A percentile compares a stretch with the other conserved stretches of the same genome.
These are phyloP conservation scores for Jordanella pulchra DNA, from an alignment of 2,797 vertebrate species.

Conservation along the genomic window DNA sequence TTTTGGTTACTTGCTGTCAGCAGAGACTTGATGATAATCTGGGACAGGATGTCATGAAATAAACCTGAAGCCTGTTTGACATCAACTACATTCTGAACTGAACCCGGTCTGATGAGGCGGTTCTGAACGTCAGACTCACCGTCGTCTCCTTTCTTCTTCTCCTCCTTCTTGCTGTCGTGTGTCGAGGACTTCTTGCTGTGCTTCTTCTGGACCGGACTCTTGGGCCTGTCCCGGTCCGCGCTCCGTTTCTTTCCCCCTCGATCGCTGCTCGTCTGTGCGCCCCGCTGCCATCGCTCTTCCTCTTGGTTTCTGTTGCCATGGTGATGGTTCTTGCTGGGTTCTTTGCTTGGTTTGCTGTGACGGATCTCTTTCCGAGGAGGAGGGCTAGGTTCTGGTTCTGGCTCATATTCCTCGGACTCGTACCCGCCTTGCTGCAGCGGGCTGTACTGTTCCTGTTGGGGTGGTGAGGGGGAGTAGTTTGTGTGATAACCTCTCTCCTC, in stretches of 20 bases:
- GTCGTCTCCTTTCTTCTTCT: constrained; percentile 71
- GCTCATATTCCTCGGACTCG: constrained; percentile 79
- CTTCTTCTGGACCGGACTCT: constrained; percentile 76
- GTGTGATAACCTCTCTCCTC: constrained; percentile 67
- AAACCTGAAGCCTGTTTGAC: neutral
- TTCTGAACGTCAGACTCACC: constrained; percentile 61
- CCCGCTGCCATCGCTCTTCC: constrained; percentile 66
- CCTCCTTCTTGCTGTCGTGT: constrained; percentile 70
- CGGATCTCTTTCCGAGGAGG: constrained; percentile 71
- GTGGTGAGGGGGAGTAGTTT: constrained; percentile 76
- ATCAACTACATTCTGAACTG: neutral
- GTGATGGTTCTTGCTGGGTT: constrained; percentile 66
- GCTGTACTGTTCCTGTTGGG: constrained; percentile 72
- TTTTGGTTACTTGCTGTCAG: constrained; percentile 17
- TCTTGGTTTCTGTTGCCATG: constrained; percentile 62
- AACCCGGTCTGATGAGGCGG: neutral
- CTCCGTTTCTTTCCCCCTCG: constrained; percentile 65
- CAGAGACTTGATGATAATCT: neutral
- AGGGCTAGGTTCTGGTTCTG: constrained; percentile 53
- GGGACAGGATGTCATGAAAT: constrained; percentile 29
- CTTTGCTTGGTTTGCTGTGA: constrained; percentile 71
- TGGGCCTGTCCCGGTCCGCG: constrained; percentile 57
- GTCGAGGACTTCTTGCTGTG: constrained; percentile 69
- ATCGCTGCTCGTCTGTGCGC: constrained; percentile 56
- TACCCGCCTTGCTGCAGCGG: constrained; percentile 63